phyloP scores from a whole-genome alignment of 2,797 vertebrate species.

The Notolepis coatsorum region DNA sequence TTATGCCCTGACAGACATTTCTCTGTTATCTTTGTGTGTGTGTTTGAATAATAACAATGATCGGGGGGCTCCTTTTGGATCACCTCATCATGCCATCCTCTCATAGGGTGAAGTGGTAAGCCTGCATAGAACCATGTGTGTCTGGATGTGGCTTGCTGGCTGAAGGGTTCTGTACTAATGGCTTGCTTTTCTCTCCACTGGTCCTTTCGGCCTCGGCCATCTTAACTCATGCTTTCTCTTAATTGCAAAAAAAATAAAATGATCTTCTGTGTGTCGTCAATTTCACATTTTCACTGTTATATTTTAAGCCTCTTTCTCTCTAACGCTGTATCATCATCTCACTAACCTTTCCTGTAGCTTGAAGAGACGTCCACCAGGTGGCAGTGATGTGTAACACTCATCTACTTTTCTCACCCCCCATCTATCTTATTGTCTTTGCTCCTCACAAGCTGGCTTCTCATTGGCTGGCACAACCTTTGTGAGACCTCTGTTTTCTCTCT shows the following conservation, averaged over 20 bases:
- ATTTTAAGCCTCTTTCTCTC: conserved; percentile 44
- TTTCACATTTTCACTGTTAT: conserved; percentile 36
- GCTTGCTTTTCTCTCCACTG: conserved; percentile 37
- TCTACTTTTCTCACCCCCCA: conserved; percentile 25
- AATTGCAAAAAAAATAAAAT: conserved; percentile 2
- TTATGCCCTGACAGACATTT: neutral
- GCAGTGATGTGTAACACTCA: neutral
- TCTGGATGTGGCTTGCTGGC: conserved; percentile 33
- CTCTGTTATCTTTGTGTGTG: conserved; percentile 14
- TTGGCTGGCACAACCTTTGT: conserved; percentile 52
- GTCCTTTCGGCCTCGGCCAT: conserved; percentile 25
- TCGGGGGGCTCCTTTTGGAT: conserved; percentile 13
- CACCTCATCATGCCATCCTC: conserved; percentile 41
- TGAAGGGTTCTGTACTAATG: conserved; percentile 43
- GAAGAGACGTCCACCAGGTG: conserved; percentile 38
- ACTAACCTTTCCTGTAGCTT: conserved; percentile 64
- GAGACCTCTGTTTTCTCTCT: conserved; percentile 52
- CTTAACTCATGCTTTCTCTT: conserved; percentile 44
- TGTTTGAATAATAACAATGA: neutral
- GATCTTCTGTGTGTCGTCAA: conserved; percentile 7
- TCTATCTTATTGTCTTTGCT: conserved; percentile 52
- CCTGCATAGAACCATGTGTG: conserved; percentile 20
- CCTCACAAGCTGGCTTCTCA: conserved; percentile 58
- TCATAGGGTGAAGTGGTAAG: conserved; percentile 85
- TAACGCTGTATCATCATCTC: conserved; percentile 41